Percentiles rank a stretch among this genome's conserved stretches.
Conservation (phyloP, 2,888 invertebrate species). For the Plagodis dolabraria region DNA sequence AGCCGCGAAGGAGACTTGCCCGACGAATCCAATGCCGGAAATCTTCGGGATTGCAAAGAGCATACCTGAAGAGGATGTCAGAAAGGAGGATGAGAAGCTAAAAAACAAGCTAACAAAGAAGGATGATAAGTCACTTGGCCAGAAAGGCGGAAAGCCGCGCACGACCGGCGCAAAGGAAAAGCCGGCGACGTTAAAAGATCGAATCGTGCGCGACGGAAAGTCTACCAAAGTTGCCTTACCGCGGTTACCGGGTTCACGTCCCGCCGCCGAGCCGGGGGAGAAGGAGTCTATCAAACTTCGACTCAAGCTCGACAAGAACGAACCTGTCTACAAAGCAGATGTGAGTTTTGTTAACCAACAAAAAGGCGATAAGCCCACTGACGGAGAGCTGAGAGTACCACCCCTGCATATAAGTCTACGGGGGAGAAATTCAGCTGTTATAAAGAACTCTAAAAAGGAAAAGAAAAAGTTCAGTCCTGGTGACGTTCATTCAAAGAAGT, state of each 20-base stretch:
- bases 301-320: constrained; percentile 92
- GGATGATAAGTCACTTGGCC: constrained; percentile 64
- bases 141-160: constrained; percentile 73
- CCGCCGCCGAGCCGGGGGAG: constrained; percentile 62
- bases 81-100: constrained; percentile 63
- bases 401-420: constrained; percentile 94
- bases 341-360: constrained; percentile 88
- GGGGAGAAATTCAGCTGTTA: constrained; percentile 93
- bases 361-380: constrained; percentile 80
- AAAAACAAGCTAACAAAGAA: constrained; percentile 51
- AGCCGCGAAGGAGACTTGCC: constrained; percentile 16
- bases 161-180: constrained; percentile 71
- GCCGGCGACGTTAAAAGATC: constrained; percentile 70
- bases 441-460: constrained; percentile 90
- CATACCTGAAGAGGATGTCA: constrained; percentile 59
- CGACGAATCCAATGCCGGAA: constrained; percentile 66
- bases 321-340: constrained; percentile 93
- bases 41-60: constrained; percentile 84
- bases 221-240: constrained; percentile 72
- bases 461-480: constrained; percentile 83
- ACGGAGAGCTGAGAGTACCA: constrained; percentile 91
- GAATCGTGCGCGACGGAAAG: constrained; percentile 71
- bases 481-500: constrained; percentile 81
- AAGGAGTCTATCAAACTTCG: constrained; percentile 92
- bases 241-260: constrained; percentile 51